Evolutionary conservation across 2,797 vertebrate genomes (phyloP).

Genomic region (Xenopus petersii): DNA sequence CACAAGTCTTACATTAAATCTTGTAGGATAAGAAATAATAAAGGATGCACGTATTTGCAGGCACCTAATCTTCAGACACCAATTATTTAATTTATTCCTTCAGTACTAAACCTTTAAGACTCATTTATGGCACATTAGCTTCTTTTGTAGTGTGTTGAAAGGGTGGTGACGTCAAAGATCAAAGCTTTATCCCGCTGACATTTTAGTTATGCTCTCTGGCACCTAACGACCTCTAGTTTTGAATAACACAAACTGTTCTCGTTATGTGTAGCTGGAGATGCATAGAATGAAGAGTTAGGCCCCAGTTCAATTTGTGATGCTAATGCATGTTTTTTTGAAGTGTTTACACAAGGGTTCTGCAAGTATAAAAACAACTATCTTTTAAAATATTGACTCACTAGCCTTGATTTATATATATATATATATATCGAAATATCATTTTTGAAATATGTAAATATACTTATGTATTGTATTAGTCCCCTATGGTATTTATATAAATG

Average conservation of each 20-base stretch:
- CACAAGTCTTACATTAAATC: not conserved
- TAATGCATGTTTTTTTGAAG: not conserved
- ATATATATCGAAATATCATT: no score
- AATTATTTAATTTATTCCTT: conserved; percentile 9
- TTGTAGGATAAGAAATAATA: not conserved
- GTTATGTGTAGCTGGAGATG: conserved; percentile 2
- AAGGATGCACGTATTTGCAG: not conserved
- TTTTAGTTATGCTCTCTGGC: conserved; percentile 9
- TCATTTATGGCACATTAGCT: conserved; percentile 3
- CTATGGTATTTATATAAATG: no score
- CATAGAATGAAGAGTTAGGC: not conserved
- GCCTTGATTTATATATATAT: no score
- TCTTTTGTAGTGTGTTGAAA: conserved; percentile 12
- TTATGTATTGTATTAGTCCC: no score
- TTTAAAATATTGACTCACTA: no score
- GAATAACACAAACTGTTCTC: conserved; percentile 10
- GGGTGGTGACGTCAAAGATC: conserved; percentile 20
- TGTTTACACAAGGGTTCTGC: no score
- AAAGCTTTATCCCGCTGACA: conserved; percentile 20
- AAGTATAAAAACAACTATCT: no score
- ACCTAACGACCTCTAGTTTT: conserved; percentile 6
- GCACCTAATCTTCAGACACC: conserved; percentile 8
- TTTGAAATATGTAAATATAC: no score
- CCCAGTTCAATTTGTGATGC: not conserved
- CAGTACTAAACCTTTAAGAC: conserved; percentile 10